Evolutionary conservation across 2,797 vertebrate species (phyloP), one percentile per base, ranked within the genome.

Genomic region (Spatula clypeata): DNA sequence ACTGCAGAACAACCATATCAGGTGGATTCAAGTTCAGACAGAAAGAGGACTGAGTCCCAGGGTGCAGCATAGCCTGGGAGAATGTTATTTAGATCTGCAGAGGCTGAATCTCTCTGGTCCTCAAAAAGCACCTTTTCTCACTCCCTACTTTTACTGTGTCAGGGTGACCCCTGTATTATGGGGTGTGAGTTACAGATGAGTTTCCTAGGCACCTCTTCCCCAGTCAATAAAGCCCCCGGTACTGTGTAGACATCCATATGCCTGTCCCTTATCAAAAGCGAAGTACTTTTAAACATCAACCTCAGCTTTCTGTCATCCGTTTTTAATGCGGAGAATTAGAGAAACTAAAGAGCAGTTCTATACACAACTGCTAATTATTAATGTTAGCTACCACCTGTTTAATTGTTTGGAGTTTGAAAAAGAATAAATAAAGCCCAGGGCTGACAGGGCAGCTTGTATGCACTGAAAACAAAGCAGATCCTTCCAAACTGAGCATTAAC

Each of bases 141-240:
- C 42, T 44, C 42, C 17, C 42, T 44, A 18, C 47, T 49, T n/a
- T 32, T 60, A 40, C 64, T 34, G 29, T 55, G 31, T 45, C 32
- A 54, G 45, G 3, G 3, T 79, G 31, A 32, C 3, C 29, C 26
- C 29, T 0, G 0, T 61, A 27, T 67, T 77, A 4, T 1, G 1
- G 42, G 31, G 4, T 67, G 31, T 26, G 32, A 57, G 24, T 53
- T 77, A n/a, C 5, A 45, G 23, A 20, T 13, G 6, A 27, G 19
- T 65, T 84, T 88, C n/a, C 16, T 54, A 45, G 40, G 38, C 0
- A 12, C n/a, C 21, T 64, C 82, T 86, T 86, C 40, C 20, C 13
- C 21, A 14, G 9, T 38, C 8, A 32, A 3, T 47, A 64, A 73
- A 85, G 38, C 27, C 34, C 13, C 16, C 49, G 23, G 16, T 15